These are phyloP conservation scores for Heliconius aoede DNA, from an alignment of 2,888 invertebrate genomes.

Conservation along the genomic window DNA sequence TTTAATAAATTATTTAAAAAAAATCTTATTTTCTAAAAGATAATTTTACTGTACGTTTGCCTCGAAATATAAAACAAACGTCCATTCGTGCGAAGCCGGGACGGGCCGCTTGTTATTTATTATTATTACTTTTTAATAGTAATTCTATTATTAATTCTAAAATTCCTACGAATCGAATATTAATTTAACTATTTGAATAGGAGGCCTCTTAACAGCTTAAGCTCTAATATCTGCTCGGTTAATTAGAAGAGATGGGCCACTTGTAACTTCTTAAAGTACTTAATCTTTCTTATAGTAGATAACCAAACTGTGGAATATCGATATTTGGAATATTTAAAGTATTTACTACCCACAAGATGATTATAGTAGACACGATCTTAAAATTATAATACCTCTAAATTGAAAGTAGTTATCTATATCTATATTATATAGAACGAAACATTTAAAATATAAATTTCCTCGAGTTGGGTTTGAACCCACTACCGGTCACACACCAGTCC, in stretches of 20 bases:
- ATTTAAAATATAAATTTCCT: too few species aligned
- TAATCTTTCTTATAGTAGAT: neutral
- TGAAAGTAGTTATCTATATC: too few species aligned
- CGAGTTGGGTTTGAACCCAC: too few species aligned
- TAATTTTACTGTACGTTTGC: too few species aligned
- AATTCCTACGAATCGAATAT: neutral
- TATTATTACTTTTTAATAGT: neutral
- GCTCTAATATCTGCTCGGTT: slow-evolving; percentile 1
- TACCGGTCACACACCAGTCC: too few species aligned
- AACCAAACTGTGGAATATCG: neutral
- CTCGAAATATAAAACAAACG: too few species aligned
- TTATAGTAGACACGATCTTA: neutral
- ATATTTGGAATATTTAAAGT: neutral
- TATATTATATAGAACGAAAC: too few species aligned
- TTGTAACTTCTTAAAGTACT: slow-evolving; percentile 3
- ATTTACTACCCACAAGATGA: neutral
- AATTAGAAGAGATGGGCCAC: slow-evolving; percentile 8
- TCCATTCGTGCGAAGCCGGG: too few species aligned
- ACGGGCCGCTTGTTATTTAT: too few species aligned
- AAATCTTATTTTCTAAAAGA: too few species aligned
- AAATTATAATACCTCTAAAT: neutral
- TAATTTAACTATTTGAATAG: slow-evolving; percentile 3
- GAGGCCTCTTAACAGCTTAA: neutral
- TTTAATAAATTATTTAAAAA: too few species aligned
- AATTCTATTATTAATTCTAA: neutral